phyloP scores from a whole-genome alignment of 2,797 vertebrate genomes.

The Manis pentadactyla region DNA sequence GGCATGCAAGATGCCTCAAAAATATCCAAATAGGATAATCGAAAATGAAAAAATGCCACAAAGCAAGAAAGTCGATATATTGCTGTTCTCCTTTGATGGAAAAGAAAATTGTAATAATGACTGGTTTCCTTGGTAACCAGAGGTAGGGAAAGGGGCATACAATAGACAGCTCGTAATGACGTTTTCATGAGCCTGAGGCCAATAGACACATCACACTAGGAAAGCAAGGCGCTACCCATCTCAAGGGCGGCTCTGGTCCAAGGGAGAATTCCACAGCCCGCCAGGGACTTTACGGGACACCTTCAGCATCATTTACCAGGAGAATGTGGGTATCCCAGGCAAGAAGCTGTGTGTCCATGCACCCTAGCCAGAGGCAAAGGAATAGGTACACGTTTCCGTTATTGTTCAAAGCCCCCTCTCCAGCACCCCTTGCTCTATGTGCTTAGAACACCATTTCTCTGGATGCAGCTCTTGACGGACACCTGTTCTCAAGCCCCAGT shows the following conservation, averaged over 20 bases:
- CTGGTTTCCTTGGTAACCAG: background rate
- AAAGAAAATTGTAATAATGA: accelerated
- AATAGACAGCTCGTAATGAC: accelerated
- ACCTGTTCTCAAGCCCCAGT: background rate
- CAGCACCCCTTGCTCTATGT: accelerated
- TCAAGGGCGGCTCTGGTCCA: accelerated
- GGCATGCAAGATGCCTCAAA: background rate
- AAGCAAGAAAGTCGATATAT: accelerated
- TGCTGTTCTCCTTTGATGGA: background rate
- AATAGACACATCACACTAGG: accelerated
- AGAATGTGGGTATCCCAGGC: accelerated
- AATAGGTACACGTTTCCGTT: accelerated
- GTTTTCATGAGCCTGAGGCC: background rate
- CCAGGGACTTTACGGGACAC: accelerated
- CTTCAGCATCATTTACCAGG: accelerated
- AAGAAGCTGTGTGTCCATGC: accelerated
- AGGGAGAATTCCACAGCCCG: accelerated
- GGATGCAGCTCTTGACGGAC: accelerated
- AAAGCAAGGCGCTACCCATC: accelerated
- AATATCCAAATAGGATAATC: background rate
- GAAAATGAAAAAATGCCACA: too few species aligned
- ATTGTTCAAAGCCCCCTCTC: too few species aligned
- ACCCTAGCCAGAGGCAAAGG: accelerated
- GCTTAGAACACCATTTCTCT: accelerated
- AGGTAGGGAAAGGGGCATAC: background rate